phyloP scores from a whole-genome alignment of 2,888 invertebrate genomes.

The Matsumyia berberina region DNA sequence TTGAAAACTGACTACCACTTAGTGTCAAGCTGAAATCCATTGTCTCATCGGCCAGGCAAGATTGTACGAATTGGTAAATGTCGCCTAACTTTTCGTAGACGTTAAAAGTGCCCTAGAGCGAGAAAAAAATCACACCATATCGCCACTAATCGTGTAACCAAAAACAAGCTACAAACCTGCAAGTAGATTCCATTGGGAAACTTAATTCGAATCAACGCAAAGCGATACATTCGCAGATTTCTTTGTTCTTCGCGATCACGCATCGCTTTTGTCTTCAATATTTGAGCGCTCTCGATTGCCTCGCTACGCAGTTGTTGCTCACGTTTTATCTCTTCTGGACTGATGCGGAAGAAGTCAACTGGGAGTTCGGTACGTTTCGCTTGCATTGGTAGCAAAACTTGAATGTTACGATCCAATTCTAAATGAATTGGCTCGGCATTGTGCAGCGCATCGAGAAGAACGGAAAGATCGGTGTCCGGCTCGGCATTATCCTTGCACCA shows the following conservation, averaged over 20 bases:
- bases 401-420: slow-evolving; percentile 93
- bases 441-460: slow-evolving; percentile 90
- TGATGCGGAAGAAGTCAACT: slow-evolving; percentile 92
- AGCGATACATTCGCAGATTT: slow-evolving; percentile 93
- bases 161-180: slow-evolving; percentile 87
- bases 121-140: background rate
- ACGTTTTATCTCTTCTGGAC: slow-evolving; percentile 92
- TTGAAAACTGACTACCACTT: slow-evolving; percentile 87
- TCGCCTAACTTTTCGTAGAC: slow-evolving; percentile 91
- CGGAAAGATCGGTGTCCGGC: slow-evolving; percentile 84
- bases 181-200: slow-evolving; percentile 94
- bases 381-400: slow-evolving; percentile 92
- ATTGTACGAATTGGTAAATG: slow-evolving; percentile 91
- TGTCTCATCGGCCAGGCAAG: slow-evolving; percentile 89
- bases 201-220: slow-evolving; percentile 92
- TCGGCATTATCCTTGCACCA: slow-evolving; percentile 87
- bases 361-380: slow-evolving; percentile 90
- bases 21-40: slow-evolving; percentile 90
- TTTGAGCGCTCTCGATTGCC: slow-evolving; percentile 91
- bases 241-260: slow-evolving; percentile 94
- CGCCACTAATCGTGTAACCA: background rate
- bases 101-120: slow-evolving; percentile 92
- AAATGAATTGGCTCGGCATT: slow-evolving; percentile 92
- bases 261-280: slow-evolving; percentile 97
- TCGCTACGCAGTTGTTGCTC: slow-evolving; percentile 91